Conservation (phyloP, 2,113 vertebrate genomes). For the Cepphus grylle region DNA sequence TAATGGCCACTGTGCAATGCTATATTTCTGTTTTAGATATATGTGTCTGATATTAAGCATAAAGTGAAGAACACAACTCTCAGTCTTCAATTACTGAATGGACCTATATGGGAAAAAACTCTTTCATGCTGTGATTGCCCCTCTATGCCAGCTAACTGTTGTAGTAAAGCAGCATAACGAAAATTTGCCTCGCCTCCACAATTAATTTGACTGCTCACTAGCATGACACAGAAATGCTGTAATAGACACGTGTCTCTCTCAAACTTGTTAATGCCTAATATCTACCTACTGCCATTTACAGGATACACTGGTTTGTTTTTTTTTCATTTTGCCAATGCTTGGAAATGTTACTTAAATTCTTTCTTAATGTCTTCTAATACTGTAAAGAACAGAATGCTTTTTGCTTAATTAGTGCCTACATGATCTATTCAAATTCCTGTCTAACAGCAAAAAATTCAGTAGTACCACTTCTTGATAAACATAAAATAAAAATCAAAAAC, state of each 20-base stretch:
- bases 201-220: background rate
- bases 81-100: background rate
- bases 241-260: accelerated
- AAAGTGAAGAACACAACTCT: background rate
- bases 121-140: background rate
- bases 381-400: background rate
- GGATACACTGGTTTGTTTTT: background rate
- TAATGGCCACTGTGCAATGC: background rate
- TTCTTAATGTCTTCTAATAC: background rate
- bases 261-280: background rate
- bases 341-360: background rate
- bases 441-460: background rate
- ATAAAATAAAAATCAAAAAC: background rate
- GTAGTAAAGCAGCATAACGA: background rate
- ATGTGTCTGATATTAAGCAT: background rate
- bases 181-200: background rate
- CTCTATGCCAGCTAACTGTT: accelerated
- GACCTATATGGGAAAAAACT: background rate
- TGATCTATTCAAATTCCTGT: background rate
- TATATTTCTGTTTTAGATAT: background rate
- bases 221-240: background rate
- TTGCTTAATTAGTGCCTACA: background rate
- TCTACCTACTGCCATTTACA: background rate
- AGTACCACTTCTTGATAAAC: background rate
- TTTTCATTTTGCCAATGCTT: background rate